Conservation (phyloP, 2,888 invertebrate genomes). For the Thelaira solivaga region DNA sequence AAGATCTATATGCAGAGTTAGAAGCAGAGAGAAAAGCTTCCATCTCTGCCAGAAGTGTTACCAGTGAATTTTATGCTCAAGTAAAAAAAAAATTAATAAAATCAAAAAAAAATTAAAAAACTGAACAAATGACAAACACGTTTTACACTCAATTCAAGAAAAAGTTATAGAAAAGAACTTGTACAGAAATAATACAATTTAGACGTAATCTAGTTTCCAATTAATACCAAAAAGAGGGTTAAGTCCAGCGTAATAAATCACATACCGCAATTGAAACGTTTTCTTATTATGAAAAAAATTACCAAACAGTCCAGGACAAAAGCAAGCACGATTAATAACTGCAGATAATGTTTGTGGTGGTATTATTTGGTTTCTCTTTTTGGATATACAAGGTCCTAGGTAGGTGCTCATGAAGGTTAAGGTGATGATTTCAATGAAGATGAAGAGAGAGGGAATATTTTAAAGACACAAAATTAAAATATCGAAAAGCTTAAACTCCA, state of each 20-base stretch:
- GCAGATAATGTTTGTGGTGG: background rate
- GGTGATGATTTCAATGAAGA: slow-evolving; percentile 9
- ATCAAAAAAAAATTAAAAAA: slow-evolving; percentile 9
- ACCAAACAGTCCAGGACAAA: slow-evolving; percentile 36
- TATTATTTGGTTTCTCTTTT: background rate
- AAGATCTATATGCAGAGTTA: no score
- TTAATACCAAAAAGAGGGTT: slow-evolving; percentile 27
- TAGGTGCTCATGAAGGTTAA: no score
- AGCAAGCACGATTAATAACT: slow-evolving; percentile 4
- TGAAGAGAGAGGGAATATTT: background rate
- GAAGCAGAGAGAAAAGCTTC: no score
- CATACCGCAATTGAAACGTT: slow-evolving; percentile 53
- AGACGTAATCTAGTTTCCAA: slow-evolving; percentile 30
- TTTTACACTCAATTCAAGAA: slow-evolving; percentile 42
- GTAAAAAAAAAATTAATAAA: background rate
- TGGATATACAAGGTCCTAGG: background rate
- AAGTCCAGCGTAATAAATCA: slow-evolving; percentile 56
- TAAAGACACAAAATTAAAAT: background rate
- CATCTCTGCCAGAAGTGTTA: no score
- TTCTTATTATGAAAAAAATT: background rate
- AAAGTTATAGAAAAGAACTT: slow-evolving; percentile 39
- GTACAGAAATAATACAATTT: slow-evolving; percentile 31
- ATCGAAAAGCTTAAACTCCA: no score
- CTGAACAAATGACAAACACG: slow-evolving; percentile 22
- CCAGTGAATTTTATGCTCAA: slow-evolving; percentile 29